phyloP scores from a whole-genome alignment of 2,797 vertebrate genomes.

The Brachymystax lenok region DNA sequence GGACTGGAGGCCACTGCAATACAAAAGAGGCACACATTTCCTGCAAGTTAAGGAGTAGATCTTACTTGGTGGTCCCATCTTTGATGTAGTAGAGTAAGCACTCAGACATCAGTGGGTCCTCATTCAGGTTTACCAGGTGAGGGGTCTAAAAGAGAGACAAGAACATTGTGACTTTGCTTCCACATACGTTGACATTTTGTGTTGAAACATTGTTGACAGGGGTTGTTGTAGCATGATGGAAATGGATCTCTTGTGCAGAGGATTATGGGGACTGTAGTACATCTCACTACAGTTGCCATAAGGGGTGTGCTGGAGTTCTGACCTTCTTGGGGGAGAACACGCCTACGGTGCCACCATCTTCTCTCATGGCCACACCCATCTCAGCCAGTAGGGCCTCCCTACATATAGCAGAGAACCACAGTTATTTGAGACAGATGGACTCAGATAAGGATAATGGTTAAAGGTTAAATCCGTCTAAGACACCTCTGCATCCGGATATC shows the following conservation, averaged over 20 bases:
- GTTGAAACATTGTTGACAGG: background rate
- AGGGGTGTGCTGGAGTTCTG: conserved; percentile 12
- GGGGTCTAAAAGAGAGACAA: conserved; percentile 80
- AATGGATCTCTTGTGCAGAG: no score
- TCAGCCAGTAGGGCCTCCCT: conserved; percentile 97
- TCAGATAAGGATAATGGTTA: background rate
- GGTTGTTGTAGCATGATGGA: background rate
- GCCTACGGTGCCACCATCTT: conserved; percentile 95
- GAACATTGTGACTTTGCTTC: no score
- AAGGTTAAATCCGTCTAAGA: background rate
- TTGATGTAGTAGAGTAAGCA: conserved; percentile 99
- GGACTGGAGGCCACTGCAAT: background rate
- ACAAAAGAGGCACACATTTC: background rate
- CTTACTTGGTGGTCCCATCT: conserved; percentile 94
- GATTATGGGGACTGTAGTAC: no score
- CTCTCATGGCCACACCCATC: conserved; percentile 99
- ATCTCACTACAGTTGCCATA: background rate
- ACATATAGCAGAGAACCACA: background rate
- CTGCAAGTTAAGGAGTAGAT: background rate
- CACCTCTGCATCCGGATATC: conserved; percentile 90
- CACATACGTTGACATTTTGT: background rate
- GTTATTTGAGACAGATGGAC: background rate
- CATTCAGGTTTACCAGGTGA: conserved; percentile 96
- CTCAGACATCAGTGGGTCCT: conserved; percentile 97
- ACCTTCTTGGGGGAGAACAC: conserved; percentile 99